Conservation (phyloP, 2,113 vertebrate genomes). For the Riparia riparia region DNA sequence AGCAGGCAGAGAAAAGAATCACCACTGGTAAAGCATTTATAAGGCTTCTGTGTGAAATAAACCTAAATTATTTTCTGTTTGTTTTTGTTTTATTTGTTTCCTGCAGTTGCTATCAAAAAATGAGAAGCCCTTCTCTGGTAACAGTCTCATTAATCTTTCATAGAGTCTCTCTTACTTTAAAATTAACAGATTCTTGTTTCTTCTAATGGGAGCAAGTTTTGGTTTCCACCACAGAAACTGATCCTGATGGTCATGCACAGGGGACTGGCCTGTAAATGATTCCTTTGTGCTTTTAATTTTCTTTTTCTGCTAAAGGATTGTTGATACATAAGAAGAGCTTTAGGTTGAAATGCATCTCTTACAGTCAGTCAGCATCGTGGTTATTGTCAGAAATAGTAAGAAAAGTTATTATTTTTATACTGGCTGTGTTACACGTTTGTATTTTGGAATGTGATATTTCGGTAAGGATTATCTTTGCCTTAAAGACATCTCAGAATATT, state of each 20-base stretch:
- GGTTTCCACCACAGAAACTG: not conserved
- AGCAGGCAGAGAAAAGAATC: not conserved
- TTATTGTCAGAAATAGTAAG: not conserved
- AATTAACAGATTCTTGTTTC: not conserved
- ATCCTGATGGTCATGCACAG: not conserved
- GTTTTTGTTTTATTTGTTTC: not conserved
- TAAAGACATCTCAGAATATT: not conserved
- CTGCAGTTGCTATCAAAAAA: not conserved
- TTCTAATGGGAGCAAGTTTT: not conserved
- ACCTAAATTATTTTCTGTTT: not conserved
- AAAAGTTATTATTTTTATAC: not conserved
- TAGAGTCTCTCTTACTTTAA: not conserved
- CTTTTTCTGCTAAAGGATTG: not conserved
- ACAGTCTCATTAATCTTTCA: not conserved
- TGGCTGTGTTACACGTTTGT: not conserved
- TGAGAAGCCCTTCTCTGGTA: not conserved
- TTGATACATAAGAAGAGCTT: not conserved
- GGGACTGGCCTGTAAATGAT: rapidly evolving
- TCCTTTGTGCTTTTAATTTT: not conserved
- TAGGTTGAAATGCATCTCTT: not conserved
- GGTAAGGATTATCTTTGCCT: not conserved
- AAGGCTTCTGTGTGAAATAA: not conserved
- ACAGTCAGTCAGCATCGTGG: not conserved
- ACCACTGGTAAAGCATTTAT: not conserved
- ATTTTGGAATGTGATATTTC: not conserved